A percentile compares a stretch with the other conserved stretches of the same genome.
Evolutionary conservation across 2,113 vertebrate genomes (phyloP).

Genomic region (Guaruba guarouba): DNA sequence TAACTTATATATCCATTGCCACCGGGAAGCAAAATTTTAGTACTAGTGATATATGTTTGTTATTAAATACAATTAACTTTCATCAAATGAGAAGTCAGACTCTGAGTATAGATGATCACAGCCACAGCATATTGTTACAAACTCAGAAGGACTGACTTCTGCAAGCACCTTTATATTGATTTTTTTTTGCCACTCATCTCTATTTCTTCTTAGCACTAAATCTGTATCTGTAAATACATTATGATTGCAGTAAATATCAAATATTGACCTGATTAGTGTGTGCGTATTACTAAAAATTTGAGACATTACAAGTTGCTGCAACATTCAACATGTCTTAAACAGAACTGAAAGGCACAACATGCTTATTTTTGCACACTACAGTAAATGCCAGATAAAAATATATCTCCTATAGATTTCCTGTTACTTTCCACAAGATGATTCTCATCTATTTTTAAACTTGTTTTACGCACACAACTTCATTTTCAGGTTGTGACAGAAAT

Average conservation of each 20-base stretch:
- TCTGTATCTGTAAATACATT: not conserved
- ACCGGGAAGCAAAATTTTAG: not conserved
- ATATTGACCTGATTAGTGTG: not conserved
- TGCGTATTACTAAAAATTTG: not conserved
- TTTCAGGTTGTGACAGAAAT: not conserved
- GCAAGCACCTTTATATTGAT: not conserved
- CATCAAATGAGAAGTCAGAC: not conserved
- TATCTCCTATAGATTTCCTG: not conserved
- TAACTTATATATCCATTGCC: not conserved
- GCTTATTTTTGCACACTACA: not conserved
- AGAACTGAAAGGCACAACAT: constrained; percentile 13
- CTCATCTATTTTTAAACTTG: constrained; percentile 28
- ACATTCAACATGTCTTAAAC: not conserved
- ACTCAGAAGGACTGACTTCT: not conserved
- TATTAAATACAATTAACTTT: not conserved
- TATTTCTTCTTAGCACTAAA: not conserved
- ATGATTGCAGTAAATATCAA: not conserved
- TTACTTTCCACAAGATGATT: constrained; percentile 8
- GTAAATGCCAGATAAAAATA: constrained; percentile 30
- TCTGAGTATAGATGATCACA: not conserved
- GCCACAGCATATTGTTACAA: not conserved
- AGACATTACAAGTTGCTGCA: not conserved
- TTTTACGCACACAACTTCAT: not conserved
- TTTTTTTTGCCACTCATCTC: not conserved
- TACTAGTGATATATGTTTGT: not conserved